phyloP scores from a whole-genome alignment of 2,113 vertebrate species.

The Bufo bufo region DNA sequence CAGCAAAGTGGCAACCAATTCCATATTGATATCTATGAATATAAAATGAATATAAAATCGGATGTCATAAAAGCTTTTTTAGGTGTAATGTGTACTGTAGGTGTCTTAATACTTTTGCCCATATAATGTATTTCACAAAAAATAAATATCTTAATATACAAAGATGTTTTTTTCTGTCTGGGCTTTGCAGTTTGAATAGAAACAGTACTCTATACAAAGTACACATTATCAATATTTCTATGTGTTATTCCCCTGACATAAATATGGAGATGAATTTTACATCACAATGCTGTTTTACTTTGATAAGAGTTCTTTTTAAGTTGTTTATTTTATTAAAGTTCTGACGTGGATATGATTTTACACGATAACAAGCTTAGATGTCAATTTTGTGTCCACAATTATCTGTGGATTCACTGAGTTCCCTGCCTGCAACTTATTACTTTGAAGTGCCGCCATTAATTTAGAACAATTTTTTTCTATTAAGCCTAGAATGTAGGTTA shows the following conservation, averaged over 20 bases:
- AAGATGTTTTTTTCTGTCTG: no score
- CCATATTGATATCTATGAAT: no score
- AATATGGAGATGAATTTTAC: neutral
- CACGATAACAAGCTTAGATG: constrained; percentile 37
- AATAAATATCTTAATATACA: no score
- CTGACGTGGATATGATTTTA: constrained; percentile 19
- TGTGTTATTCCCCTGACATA: neutral
- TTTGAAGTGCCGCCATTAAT: constrained; percentile 38
- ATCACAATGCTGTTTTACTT: neutral
- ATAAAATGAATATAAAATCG: no score
- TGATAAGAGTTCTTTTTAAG: constrained; percentile 2
- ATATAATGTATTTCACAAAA: no score
- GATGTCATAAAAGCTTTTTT: no score
- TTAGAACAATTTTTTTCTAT: constrained; percentile 46
- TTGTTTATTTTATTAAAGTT: constrained; percentile 25
- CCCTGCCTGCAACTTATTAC: constrained; percentile 9
- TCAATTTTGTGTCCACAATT: constrained; percentile 4
- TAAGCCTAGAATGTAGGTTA: constrained; percentile 47
- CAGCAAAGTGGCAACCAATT: no score
- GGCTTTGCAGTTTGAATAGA: no score
- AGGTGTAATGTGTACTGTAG: no score
- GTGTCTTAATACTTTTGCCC: no score
- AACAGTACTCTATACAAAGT: neutral
- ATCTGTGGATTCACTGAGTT: constrained; percentile 14
- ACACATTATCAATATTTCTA: neutral